A percentile compares a stretch with the other conserved stretches of the same genome.
phyloP scores from a whole-genome alignment of 2,797 vertebrate genomes.

The Phataginus tetradactyla region DNA sequence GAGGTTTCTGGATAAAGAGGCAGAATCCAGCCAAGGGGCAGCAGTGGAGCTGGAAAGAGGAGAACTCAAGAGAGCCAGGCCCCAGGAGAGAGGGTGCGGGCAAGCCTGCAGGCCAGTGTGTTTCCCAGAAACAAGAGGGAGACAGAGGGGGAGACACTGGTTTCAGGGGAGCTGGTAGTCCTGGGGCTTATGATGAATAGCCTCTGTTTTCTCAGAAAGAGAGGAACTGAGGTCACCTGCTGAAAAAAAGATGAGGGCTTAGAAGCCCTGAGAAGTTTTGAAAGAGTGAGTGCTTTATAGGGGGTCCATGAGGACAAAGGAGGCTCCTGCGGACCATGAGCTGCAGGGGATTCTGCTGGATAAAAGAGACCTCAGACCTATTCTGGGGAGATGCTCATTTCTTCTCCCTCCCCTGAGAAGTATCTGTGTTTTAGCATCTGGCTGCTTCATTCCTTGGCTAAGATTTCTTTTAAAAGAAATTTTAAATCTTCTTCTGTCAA shows the following conservation, averaged over 20 bases:
- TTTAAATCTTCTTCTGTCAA: conserved; percentile 56
- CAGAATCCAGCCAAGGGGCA: neutral
- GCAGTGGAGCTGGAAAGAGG: neutral
- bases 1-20: neutral
- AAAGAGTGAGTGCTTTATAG: neutral
- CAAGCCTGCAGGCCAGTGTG: accelerated
- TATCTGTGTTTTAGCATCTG: conserved; percentile 66
- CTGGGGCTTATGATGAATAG: neutral
- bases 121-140: neutral
- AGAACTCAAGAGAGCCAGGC: neutral
- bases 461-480: conserved; percentile 60
- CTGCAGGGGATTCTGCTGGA: neutral
- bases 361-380: conserved; percentile 42
- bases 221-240: neutral
- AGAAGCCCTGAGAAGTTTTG: neutral
- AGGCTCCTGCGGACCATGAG: neutral
- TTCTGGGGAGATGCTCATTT: conserved; percentile 58
- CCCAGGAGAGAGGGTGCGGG: neutral
- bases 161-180: neutral
- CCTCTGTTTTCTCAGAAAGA: neutral
- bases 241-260: neutral
- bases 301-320: neutral
- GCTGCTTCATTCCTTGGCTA: conserved; percentile 39
- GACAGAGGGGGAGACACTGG: neutral
- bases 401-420: conserved; percentile 56